Evolutionary conservation across 2,888 invertebrate species (phyloP).

Genomic region (Hyposoter dolosus): DNA sequence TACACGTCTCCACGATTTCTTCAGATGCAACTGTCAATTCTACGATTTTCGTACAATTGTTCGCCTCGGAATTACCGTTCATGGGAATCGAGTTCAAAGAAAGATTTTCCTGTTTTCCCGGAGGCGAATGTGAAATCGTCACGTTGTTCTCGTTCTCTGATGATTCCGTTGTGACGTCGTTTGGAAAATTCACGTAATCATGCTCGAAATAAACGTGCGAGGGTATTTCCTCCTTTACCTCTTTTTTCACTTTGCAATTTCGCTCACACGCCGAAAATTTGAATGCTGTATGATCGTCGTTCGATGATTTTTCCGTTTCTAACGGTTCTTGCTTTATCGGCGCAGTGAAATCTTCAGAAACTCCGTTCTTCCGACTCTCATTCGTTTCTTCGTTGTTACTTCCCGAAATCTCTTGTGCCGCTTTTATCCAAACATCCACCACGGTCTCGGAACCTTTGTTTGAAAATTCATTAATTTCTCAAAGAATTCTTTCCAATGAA

Average conservation of each 20-base stretch:
- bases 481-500: neutral
- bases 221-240: slow-evolving; percentile 11
- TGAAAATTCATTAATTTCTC: neutral
- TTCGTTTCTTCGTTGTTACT: slow-evolving; percentile 36
- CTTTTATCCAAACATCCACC: slow-evolving; percentile 88
- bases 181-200: slow-evolving; percentile 65
- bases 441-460: slow-evolving; percentile 91
- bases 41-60: neutral
- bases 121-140: slow-evolving; percentile 63
- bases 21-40: slow-evolving; percentile 17
- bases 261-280: slow-evolving; percentile 2
- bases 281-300: slow-evolving; percentile 3
- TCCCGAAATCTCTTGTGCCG: slow-evolving; percentile 36
- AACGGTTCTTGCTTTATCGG: slow-evolving; percentile 53
- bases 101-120: slow-evolving; percentile 9
- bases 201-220: slow-evolving; percentile 67
- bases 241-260: slow-evolving; percentile 46
- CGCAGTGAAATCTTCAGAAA: slow-evolving; percentile 2
- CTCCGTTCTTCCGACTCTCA: slow-evolving; percentile 17
- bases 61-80: neutral
- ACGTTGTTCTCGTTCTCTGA: slow-evolving; percentile 58
- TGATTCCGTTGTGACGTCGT: neutral
- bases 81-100: neutral
- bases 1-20: slow-evolving; percentile 30
- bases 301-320: slow-evolving; percentile 28